These are phyloP conservation scores for Neuroscelio doddi DNA, from an alignment of 2,888 invertebrate species.

Conservation along the genomic window DNA sequence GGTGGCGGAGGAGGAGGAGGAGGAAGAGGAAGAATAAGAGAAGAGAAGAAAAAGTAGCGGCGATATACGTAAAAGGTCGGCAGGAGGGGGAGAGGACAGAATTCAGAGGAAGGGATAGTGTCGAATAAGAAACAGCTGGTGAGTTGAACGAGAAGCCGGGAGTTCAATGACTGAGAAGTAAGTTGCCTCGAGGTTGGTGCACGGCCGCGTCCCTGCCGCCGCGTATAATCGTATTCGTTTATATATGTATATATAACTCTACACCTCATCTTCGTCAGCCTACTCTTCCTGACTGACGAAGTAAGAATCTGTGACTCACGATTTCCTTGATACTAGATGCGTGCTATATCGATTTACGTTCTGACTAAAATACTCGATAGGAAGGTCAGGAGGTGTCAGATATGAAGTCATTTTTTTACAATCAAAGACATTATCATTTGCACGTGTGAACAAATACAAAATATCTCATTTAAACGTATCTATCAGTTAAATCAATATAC, in stretches of 20 bases:
- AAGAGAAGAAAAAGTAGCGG: constrained; percentile 24
- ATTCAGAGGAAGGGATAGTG: constrained; percentile 17
- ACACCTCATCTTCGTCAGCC: constrained; percentile 34
- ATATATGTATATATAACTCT: constrained; percentile 41
- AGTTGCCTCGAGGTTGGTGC: constrained; percentile 50
- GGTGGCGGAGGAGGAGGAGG: constrained; percentile 18
- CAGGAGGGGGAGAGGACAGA: constrained; percentile 32
- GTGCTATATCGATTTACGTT: constrained; percentile 14
- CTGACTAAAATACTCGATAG: background rate
- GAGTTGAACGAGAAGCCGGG: constrained; percentile 60
- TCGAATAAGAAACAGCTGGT: constrained; percentile 68
- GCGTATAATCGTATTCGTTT: constrained; percentile 39
- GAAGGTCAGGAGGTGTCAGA: background rate
- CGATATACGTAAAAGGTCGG: constrained; percentile 1
- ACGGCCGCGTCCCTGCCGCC: constrained; percentile 43
- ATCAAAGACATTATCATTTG: no score
- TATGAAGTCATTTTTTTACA: background rate
- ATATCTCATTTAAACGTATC: no score
- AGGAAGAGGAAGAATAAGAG: constrained; percentile 26
- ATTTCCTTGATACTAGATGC: constrained; percentile 21
- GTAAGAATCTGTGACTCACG: constrained; percentile 43
- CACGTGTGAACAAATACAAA: no score
- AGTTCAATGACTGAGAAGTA: constrained; percentile 69
- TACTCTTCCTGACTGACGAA: constrained; percentile 31
- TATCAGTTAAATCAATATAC: no score